Evolutionary conservation across 1,140 invertebrate species (phyloP).

Genomic region (Paraescarpia echinospica): DNA sequence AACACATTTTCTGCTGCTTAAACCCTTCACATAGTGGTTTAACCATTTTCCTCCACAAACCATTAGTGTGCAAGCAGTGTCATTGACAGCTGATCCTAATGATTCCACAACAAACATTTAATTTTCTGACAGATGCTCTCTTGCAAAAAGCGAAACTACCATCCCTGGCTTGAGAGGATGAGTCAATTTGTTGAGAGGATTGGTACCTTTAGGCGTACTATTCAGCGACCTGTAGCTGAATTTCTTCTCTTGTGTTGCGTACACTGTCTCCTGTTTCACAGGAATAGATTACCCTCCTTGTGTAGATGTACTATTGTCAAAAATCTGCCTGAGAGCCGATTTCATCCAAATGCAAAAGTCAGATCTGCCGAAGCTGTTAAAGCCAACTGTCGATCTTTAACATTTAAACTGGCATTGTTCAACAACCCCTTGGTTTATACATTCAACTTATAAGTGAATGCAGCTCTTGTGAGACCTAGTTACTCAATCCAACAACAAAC

Average conservation of each 20-base stretch:
- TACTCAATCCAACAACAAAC: no score
- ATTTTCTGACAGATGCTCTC: background rate
- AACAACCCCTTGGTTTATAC: no score
- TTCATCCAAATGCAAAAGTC: no score
- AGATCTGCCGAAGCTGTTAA: slow-evolving; percentile 26
- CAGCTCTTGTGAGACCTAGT: no score
- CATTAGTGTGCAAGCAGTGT: slow-evolving; percentile 27
- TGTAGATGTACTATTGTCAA: slow-evolving; percentile 7
- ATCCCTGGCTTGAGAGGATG: slow-evolving; percentile 8
- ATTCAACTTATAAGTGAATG: no score
- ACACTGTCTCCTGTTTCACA: no score
- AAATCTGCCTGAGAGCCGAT: no score
- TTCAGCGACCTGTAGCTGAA: background rate
- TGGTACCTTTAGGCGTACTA: background rate
- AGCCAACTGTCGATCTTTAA: slow-evolving; percentile 29
- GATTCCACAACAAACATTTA: slow-evolving; percentile 32
- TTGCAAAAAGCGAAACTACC: slow-evolving; percentile 26
- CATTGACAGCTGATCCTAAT: slow-evolving; percentile 26
- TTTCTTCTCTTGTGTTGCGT: no score
- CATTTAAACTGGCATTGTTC: slow-evolving; percentile 25
- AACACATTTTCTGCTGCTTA: background rate
- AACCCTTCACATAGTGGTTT: background rate
- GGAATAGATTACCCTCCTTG: no score
- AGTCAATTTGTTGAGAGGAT: no score
- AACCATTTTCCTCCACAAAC: slow-evolving; percentile 27